Base-by-base conservation (phyloP, 2,797 vertebrate genomes). In the Varecia variegata region DNA sequence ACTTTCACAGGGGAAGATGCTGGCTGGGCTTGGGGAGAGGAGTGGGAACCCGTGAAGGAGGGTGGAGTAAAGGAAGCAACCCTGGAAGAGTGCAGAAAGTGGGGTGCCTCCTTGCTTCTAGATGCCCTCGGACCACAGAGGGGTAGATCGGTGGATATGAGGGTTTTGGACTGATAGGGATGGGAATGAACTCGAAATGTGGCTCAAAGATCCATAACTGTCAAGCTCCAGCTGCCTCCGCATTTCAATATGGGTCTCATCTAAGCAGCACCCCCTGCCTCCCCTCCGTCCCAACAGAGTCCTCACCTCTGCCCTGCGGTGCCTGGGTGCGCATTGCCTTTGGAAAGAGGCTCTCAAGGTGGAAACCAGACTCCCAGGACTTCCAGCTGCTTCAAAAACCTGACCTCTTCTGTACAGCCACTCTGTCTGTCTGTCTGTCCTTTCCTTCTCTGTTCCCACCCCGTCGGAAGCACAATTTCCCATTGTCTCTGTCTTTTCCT, bases 391-490 rank as follows among this genome's bases (percentile, higher is more conserved):
- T 89, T 96, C 82, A 32, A 70, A 67, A 93, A 70, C 82, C 85
- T 58, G 50, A 62, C 25, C n/a, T 52, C 71, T 94, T 96, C 97
- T 96, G 52, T 90, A 79, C 88, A 86, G 32, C 35, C 56, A 50
- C 58, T 68, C 87, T 97, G 94, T 97, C 97, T 92, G 38, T 93
- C 97, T 58, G 71, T 77, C 95, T 92, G 77, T 97, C 90, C 95
- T 90, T 95, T 88, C 92, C 88, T 40, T 88, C 88, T 92, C 95
- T 91, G 83, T 91, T 74, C 88, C 92, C 93, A 95, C 95, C 95
- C 96, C 83, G 20, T 73, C 20, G 96, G 98, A 98, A 98, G 97
- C 97, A 98, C 98, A 99, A 98, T 98, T 98, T 98, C 98, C 97
- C 98, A 98, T 99, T 99, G 98, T 98, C 97, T 98, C 97, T 45